Evolutionary conservation across 1,140 invertebrate species (phyloP).

Genomic region (Pachyrhynchus sulphureomaculatus): DNA sequence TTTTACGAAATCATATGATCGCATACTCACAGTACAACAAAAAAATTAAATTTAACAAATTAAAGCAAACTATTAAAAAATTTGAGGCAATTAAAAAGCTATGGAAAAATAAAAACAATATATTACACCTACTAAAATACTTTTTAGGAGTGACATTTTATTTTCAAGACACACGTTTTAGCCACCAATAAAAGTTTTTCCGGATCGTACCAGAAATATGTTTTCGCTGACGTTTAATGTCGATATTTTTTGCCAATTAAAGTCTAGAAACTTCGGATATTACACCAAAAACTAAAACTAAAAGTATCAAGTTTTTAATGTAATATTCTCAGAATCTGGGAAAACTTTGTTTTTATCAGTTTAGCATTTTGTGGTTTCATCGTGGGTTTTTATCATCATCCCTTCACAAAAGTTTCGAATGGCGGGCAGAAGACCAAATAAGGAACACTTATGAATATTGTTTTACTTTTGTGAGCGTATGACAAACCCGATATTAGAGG

Average conservation of each 20-base stretch:
- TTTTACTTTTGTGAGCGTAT: not conserved
- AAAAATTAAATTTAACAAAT: too few species aligned
- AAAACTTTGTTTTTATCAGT: constrained; percentile 30
- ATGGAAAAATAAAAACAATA: too few species aligned
- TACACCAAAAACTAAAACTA: constrained; percentile 26
- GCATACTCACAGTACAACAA: too few species aligned
- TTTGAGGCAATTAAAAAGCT: too few species aligned
- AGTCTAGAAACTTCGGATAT: constrained; percentile 25
- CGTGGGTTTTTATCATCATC: constrained; percentile 19
- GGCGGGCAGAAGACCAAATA: not conserved
- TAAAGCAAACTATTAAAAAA: too few species aligned
- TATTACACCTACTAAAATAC: too few species aligned
- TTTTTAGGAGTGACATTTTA: too few species aligned
- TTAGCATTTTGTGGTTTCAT: constrained; percentile 30
- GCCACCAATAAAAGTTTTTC: too few species aligned
- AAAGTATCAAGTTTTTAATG: constrained; percentile 27
- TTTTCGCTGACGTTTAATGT: not conserved
- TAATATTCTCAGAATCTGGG: constrained; percentile 25
- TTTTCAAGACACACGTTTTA: too few species aligned
- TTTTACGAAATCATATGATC: too few species aligned
- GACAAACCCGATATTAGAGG: not conserved
- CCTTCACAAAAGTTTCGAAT: not conserved
- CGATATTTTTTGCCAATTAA: constrained; percentile 20
- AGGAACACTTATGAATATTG: constrained; percentile 10
- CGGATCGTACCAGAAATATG: too few species aligned